These are phyloP conservation scores for Cryptus armator DNA, from an alignment of 2,888 invertebrate genomes.

Conservation along the genomic window DNA sequence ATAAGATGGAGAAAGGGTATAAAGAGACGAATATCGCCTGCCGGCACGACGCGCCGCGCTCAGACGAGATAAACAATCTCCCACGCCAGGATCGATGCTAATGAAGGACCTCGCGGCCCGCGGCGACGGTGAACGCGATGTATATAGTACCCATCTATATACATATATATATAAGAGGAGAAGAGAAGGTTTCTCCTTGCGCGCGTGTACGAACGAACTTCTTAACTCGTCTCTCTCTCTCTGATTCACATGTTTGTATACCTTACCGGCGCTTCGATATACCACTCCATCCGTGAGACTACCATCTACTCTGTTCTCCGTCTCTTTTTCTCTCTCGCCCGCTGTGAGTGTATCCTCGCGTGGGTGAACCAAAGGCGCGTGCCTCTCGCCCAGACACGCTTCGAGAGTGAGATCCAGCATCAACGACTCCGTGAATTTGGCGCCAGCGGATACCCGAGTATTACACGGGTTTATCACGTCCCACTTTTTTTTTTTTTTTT, in stretches of 20 bases:
- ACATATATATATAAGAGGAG: conserved; percentile 10
- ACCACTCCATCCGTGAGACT: conserved; percentile 58
- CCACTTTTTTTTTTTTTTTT: conserved; percentile 55
- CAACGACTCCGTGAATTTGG: conserved; percentile 64
- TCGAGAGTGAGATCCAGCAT: conserved; percentile 57
- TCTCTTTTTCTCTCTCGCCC: conserved; percentile 53
- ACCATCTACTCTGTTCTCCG: conserved; percentile 47
- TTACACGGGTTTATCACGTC: conserved; percentile 54
- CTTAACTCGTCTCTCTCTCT: conserved; percentile 51
- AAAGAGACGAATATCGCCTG: conserved; percentile 60
- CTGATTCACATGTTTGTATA: conserved; percentile 34
- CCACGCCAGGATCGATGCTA: conserved; percentile 80
- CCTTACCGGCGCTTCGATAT: conserved; percentile 63
- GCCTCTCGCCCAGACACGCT: conserved; percentile 70
- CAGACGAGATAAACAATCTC: conserved; percentile 80
- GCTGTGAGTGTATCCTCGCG: conserved; percentile 63
- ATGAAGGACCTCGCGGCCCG: conserved; percentile 76
- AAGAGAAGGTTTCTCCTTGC: conserved; percentile 69
- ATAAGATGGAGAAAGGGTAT: conserved; percentile 34
- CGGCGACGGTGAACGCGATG: conserved; percentile 61
- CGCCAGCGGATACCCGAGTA: conserved; percentile 61
- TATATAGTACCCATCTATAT: conserved; percentile 58
- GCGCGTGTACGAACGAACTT: conserved; percentile 65
- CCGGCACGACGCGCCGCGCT: conserved; percentile 64
- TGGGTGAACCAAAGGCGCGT: conserved; percentile 71